These are phyloP conservation scores for Cladopsammia gracilis DNA, from an alignment of 64 coral and sea anemone species.

Conservation along the genomic window DNA sequence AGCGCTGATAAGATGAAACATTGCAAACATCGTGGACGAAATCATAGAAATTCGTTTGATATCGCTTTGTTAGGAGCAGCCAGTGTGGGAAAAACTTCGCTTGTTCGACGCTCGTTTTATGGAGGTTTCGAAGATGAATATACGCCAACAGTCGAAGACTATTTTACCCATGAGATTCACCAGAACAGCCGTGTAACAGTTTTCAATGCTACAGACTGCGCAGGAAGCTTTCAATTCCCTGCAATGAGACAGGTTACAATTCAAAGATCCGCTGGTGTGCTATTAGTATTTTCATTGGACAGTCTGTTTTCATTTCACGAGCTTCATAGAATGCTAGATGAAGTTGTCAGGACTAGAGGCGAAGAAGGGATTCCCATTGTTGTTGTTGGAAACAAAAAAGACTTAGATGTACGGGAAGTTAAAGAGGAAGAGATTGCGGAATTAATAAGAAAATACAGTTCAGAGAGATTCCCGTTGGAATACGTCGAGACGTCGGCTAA, in stretches of 20 bases:
- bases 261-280: slow-evolving; percentile 64
- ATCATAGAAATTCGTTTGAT: slow-evolving; percentile 73
- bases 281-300: slow-evolving; percentile 90
- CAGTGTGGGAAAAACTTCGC: slow-evolving; percentile 92
- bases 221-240: slow-evolving; percentile 87
- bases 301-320: slow-evolving; percentile 81
- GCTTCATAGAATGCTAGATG: slow-evolving; percentile 80
- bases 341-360: slow-evolving; percentile 42
- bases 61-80: slow-evolving; percentile 89
- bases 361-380: slow-evolving; percentile 71
- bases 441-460: slow-evolving; percentile 11
- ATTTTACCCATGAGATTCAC: slow-evolving; percentile 66
- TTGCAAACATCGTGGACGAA: not conserved
- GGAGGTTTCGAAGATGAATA: slow-evolving; percentile 73
- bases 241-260: slow-evolving; percentile 93
- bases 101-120: slow-evolving; percentile 77
- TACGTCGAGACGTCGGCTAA: slow-evolving; percentile 73
- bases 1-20: not conserved
- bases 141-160: slow-evolving; percentile 87
- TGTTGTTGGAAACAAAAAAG: slow-evolving; percentile 93
- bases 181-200: slow-evolving; percentile 53
- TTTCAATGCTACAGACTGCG: slow-evolving; percentile 83
- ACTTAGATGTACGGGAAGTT: slow-evolving; percentile 76
- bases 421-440: slow-evolving; percentile 57
- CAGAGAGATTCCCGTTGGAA: slow-evolving; percentile 1